These are phyloP conservation scores for Apostichopus japonicus DNA, from an alignment of 35 echinoderm and acorn worm species.

Conservation along the genomic window DNA sequence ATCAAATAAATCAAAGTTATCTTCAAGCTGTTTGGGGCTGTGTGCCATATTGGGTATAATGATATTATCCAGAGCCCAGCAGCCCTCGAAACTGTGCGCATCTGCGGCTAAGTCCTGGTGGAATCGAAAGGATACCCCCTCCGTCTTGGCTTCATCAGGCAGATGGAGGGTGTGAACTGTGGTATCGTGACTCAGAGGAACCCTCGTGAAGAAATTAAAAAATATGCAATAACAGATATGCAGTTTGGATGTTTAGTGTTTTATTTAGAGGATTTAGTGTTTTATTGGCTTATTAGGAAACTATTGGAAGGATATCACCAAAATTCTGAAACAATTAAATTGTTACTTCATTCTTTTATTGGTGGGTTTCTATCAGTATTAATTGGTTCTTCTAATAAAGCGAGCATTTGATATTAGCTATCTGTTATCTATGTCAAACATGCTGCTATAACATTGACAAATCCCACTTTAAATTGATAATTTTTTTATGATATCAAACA, in stretches of 20 bases:
- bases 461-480: too few species aligned
- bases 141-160: slow-evolving; percentile 73
- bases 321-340: too few species aligned
- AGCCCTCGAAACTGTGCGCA: slow-evolving; percentile 69
- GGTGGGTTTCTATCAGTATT: too few species aligned
- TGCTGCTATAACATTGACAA: too few species aligned
- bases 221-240: background rate
- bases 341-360: too few species aligned
- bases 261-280: background rate
- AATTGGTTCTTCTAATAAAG: too few species aligned
- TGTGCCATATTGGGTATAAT: slow-evolving; percentile 78
- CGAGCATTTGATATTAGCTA: too few species aligned
- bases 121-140: slow-evolving; percentile 74
- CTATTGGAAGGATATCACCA: too few species aligned
- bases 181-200: slow-evolving; percentile 73
- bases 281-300: too few species aligned
- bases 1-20: slow-evolving; percentile 87
- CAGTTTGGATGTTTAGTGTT: background rate
- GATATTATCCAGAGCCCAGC: slow-evolving; percentile 94
- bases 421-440: too few species aligned
- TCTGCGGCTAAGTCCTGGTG: slow-evolving; percentile 95
- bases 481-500: too few species aligned
- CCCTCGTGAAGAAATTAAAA: slow-evolving; percentile 40
- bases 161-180: slow-evolving; percentile 93
- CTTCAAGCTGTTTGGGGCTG: slow-evolving; percentile 62